phyloP scores from a whole-genome alignment of 2,888 invertebrate genomes.

The Synergus umbraculus region DNA sequence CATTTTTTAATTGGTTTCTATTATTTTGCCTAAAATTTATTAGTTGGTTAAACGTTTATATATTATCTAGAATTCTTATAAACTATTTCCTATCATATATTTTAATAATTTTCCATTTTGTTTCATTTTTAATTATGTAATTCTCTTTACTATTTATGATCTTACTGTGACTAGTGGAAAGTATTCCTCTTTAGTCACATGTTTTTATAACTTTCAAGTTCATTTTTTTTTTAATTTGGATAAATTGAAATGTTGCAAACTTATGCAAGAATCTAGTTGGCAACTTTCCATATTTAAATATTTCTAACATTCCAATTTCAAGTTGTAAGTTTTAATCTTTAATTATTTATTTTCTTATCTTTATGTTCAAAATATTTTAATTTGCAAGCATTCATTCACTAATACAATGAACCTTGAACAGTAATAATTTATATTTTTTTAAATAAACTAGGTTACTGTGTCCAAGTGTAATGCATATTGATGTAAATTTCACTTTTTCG shows the following conservation, averaged over 20 bases:
- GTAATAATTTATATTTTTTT: not conserved
- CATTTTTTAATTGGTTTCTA: no score
- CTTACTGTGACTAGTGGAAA: not conserved
- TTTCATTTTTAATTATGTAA: not conserved
- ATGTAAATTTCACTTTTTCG: not conserved
- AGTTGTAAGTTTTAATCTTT: not conserved
- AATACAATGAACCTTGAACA: not conserved
- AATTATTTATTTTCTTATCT: not conserved
- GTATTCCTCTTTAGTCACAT: not conserved
- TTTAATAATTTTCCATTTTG: not conserved
- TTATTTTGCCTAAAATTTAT: no score
- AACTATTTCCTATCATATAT: not conserved
- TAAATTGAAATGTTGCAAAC: not conserved
- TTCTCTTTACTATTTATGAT: not conserved
- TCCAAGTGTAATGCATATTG: not conserved
- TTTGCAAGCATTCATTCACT: not conserved
- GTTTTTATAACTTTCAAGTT: not conserved
- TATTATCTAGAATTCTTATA: not conserved
- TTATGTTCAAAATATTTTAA: not conserved
- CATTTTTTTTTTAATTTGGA: not conserved
- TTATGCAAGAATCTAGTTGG: not conserved
- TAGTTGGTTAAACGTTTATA: no score
- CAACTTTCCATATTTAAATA: not conserved
- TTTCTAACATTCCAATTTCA: not conserved
- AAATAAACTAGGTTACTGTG: slow-evolving; percentile 7